Evolutionary conservation across 92 coral and sea anemone species (phyloP).

Genomic region (Siderastrea radians): DNA sequence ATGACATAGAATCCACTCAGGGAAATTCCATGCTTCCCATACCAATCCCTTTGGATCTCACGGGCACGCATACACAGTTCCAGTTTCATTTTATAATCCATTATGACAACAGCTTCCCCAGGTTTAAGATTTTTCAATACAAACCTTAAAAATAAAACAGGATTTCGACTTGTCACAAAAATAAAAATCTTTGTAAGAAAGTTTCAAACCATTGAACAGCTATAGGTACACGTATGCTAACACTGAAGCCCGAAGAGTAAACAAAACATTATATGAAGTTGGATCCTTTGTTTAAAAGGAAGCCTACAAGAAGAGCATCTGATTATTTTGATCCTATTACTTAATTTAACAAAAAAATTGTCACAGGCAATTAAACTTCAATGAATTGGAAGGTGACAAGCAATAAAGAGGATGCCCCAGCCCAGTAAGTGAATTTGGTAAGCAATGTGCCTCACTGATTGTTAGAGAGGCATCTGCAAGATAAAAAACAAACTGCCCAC

Average conservation of each 20-base stretch:
- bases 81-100: conserved; percentile 67
- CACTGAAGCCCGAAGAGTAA: background rate
- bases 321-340: too few relatives aligned
- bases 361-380: background rate
- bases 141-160: conserved; percentile 7
- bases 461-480: background rate
- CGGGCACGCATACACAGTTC: conserved; percentile 45
- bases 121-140: conserved; percentile 7
- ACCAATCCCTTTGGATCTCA: conserved; percentile 70
- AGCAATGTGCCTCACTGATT: background rate
- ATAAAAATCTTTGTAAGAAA: background rate
- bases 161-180: background rate
- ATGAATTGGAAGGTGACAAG: background rate
- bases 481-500: background rate
- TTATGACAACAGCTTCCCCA: conserved; percentile 2
- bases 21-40: conserved; percentile 68
- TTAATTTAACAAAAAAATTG: background rate
- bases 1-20: conserved; percentile 52
- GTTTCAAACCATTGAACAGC: background rate
- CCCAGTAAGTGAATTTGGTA: too few relatives aligned
- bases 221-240: background rate
- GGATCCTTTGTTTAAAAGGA: background rate
- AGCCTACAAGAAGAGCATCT: background rate
- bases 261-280: background rate
- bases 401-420: background rate